Evolutionary conservation across 2,888 invertebrate species (phyloP), one percentile per base, ranked within the genome.

Genomic region (Oligia fasciuncula): DNA sequence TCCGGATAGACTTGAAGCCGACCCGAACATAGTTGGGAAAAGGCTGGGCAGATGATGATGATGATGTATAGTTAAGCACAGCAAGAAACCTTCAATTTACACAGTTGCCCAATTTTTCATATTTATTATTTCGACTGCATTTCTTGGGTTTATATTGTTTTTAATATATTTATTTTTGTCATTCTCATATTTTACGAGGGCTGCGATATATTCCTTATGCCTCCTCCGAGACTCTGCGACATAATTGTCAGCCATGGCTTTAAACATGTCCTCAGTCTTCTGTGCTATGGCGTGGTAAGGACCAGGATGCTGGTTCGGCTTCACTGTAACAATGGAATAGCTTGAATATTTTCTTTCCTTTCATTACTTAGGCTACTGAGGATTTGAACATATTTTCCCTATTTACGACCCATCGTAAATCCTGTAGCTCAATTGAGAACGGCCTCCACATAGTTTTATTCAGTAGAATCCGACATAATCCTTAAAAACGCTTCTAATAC

Each of bases 271-370:
- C 13, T 76, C 82, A 35, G 82, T 29, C 4, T 43, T 65, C 23
- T 60, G 57, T 14, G 76, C 60, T 51, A 80, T 51, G 14, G 17
- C 23, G 14, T 60, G 51, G 35, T 65, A 79, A 14, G 51, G 82
- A 17, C 69, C 82, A 14, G 57, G 82, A 23, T 8, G 49, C 57
- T 76, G 40, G n/a, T 49, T 46, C 23, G 8, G n/a, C 19, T n/a
- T 80, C 57, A 14, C 80, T 80, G 83, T 51, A 80, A 80, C 69
- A 80, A 76, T 65, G 57, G 11, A 17, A 54, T 14, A 40, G 0
- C 11, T 60, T 54, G 35, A 17, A 17, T 46, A n/a, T 68, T 43
- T 57, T 63, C 17, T 40, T 35, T 66, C n/a, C 14, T n/a, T 68
- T 46, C 4, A 57, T 35, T 17, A 29, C 1, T 4, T 35, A 75